phyloP scores from a whole-genome alignment of 2,797 vertebrate genomes.

The Mus caroli region DNA sequence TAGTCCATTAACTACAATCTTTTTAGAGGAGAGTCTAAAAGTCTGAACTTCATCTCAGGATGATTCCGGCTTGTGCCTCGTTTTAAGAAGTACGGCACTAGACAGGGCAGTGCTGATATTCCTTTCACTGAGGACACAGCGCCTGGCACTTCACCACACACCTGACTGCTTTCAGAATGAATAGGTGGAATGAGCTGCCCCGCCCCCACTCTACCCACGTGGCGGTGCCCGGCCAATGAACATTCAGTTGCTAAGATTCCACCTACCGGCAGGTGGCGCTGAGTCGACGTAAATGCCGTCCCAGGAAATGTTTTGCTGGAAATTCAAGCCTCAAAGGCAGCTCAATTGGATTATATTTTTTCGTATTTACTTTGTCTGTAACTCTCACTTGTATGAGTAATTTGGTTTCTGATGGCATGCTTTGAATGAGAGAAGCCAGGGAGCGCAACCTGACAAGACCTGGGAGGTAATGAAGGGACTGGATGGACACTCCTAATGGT shows the following conservation, averaged over 20 bases:
- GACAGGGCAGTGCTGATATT: background rate
- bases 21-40: background rate
- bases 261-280: slow-evolving; percentile 55
- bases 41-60: background rate
- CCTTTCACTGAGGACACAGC: background rate
- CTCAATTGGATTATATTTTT: slow-evolving; percentile 42
- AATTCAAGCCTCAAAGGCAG: slow-evolving; percentile 39
- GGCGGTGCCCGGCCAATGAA: background rate
- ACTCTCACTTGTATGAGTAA: slow-evolving; percentile 32
- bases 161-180: background rate
- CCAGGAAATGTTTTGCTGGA: slow-evolving; percentile 52
- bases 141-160: background rate
- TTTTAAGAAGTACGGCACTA: slow-evolving; percentile 20
- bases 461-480: background rate
- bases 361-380: background rate
- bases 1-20: background rate
- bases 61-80: background rate
- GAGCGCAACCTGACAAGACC: background rate
- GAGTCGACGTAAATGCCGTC: slow-evolving; percentile 10
- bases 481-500: background rate
- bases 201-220: background rate
- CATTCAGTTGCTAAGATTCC: background rate
- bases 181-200: background rate
- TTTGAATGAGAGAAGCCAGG: slow-evolving; percentile 37
- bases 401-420: slow-evolving; percentile 28